A percentile compares a stretch with the other conserved stretches of the same genome.
phyloP scores from a whole-genome alignment of 2,113 vertebrate species.

The Eretmochelys imbricata region DNA sequence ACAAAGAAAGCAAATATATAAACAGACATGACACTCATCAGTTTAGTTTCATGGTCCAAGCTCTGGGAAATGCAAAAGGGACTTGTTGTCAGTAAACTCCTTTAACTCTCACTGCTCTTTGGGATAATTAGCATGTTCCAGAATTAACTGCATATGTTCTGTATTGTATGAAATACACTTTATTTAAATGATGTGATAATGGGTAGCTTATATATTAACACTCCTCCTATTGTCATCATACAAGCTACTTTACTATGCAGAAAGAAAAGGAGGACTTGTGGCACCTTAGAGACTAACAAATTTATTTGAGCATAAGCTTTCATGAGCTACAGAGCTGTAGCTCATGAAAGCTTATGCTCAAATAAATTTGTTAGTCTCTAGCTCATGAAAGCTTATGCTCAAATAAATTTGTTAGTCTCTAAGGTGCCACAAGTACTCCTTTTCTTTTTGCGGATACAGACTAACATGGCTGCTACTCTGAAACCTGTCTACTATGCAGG shows the following conservation, averaged over 20 bases:
- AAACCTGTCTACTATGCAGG: not conserved
- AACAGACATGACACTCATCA: not conserved
- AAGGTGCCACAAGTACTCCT: no score
- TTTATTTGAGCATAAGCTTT: no score
- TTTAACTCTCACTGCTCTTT: not conserved
- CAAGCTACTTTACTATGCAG: not conserved
- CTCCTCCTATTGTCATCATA: not conserved
- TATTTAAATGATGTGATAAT: not conserved
- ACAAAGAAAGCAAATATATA: not conserved
- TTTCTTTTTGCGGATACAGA: no score
- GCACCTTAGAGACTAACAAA: no score
- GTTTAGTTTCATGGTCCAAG: not conserved
- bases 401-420: no score
- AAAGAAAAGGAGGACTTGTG: no score
- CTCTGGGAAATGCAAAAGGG: rapidly evolving
- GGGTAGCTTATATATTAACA: not conserved
- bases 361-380: no score
- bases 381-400: no score
- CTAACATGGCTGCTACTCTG: no score
- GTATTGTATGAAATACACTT: not conserved
- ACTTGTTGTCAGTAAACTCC: not conserved
- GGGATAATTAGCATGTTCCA: not conserved
- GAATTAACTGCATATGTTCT: not conserved
- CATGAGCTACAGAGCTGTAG: no score
- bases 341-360: no score